These are phyloP conservation scores for Scarus forsteni DNA, from an alignment of 2,797 vertebrate species.

Conservation along the genomic window DNA sequence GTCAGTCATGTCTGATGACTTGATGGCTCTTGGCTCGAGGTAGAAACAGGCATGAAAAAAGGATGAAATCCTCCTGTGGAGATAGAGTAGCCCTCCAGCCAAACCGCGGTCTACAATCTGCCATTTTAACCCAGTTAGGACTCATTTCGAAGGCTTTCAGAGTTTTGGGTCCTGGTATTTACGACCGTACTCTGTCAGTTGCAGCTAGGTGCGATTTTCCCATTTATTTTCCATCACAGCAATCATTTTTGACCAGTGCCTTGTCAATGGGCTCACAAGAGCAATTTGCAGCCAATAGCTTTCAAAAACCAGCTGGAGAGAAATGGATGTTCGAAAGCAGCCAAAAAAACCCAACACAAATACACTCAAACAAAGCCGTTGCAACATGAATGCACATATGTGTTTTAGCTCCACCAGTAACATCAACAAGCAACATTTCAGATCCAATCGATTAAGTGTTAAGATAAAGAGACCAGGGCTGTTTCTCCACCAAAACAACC, in stretches of 20 bases:
- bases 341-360: slow-evolving; percentile 5
- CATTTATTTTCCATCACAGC: slow-evolving; percentile 47
- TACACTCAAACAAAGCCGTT: background rate
- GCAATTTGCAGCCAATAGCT: slow-evolving; percentile 27
- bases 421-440: no score
- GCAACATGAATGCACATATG: no score
- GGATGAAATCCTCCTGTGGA: background rate
- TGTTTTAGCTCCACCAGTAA: no score
- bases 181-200: slow-evolving; percentile 20
- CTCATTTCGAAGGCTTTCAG: slow-evolving; percentile 18
- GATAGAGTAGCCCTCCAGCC: slow-evolving; percentile 9
- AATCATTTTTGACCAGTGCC: slow-evolving; percentile 42
- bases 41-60: background rate
- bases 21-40: slow-evolving; percentile 35
- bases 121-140: slow-evolving; percentile 12
- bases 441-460: no score
- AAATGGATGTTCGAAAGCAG: slow-evolving; percentile 17
- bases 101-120: slow-evolving; percentile 16
- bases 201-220: slow-evolving; percentile 31
- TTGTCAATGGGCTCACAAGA: slow-evolving; percentile 21
- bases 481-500: no score
- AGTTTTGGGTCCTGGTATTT: slow-evolving; percentile 31
- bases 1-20: slow-evolving; percentile 39
- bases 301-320: slow-evolving; percentile 17
- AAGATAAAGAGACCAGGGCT: no score